Conservation (phyloP, 2,888 invertebrate species). For the Tribolium freemani region DNA sequence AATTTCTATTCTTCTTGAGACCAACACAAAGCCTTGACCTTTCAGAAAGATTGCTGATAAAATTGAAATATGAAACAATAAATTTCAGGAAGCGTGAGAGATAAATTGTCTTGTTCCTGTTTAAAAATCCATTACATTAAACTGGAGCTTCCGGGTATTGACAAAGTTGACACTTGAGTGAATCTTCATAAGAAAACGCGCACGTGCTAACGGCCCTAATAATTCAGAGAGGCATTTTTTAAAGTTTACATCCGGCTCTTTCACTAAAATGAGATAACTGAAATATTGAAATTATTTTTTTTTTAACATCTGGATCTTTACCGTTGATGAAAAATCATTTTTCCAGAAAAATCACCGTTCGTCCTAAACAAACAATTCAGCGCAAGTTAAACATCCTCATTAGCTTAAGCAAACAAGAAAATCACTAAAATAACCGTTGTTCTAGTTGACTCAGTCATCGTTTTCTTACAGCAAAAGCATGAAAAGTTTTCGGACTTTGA, state of each 20-base stretch:
- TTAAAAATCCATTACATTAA: conserved; percentile 9
- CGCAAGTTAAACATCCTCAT: not conserved
- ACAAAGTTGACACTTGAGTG: not conserved
- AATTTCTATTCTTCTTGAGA: not conserved
- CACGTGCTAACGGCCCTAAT: not conserved
- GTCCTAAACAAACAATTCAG: not conserved
- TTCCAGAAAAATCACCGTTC: no score
- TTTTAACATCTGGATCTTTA: no score
- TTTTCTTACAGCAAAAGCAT: not conserved
- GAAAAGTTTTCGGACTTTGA: no score
- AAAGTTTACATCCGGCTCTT: not conserved
- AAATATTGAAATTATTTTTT: no score
- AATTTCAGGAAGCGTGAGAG: not conserved
- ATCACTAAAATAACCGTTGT: not conserved
- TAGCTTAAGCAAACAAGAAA: not conserved
- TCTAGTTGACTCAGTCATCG: not conserved
- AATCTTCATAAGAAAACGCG: not conserved
- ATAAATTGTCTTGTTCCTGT: conserved; percentile 13
- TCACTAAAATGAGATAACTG: no score
- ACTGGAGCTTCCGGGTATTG: conserved; percentile 1
- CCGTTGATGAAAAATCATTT: no score
- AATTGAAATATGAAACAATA: conserved; percentile 3
- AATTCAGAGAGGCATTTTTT: not conserved
- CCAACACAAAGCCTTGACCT: not conserved
- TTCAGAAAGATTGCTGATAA: not conserved